Base-by-base conservation (phyloP, 1,140 invertebrate genomes). In the Antheraea pernyi region DNA sequence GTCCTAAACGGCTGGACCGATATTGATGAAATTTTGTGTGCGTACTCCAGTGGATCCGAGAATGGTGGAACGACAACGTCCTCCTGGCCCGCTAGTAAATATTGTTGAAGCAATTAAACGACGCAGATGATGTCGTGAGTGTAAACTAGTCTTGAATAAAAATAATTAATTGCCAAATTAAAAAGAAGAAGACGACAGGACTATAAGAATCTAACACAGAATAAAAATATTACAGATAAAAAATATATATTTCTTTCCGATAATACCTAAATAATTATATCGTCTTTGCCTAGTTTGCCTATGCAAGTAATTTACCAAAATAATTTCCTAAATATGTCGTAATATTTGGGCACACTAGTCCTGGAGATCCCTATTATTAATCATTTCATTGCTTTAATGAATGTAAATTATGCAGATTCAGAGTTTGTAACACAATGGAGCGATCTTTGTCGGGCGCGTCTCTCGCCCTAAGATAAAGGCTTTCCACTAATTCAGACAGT, bases 351-450 rank as follows among this genome's bases (percentile, higher is more conserved):
- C 63, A 48, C 39, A 65, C 13, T 48, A 65, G 37, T 64, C 58
- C 66, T 69, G 79, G 69, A 84, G 82, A 89, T 85, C 81, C 80
- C 84, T 71, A 77, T 87, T 88, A 90, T 91, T 91, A 91, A 90
- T 91, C 82, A 89, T 90, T 88, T 82, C 80, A 82, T 81, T 87
- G 80, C 81, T 83, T 85, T 91, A 90, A 91, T 90, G 84, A 90
- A 87, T 85, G 80, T 77, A 88, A 91, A 88, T 91, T 89, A 91
- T 91, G 85, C 83, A 86, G 82, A 89, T 89, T 86, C 78, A 64
- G 53, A 78, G 75, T 78, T 66, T 72, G 72, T 77, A 81, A 80
- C 82, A 90, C 86, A 91, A 91, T 89, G 73, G 71, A 79, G 67
- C 80, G 79, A 88, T 85, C 80, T 85, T 74, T 76, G 73, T 63